phyloP scores from a whole-genome alignment of 2,888 invertebrate species.

The Phyllotreta cruciferae region DNA sequence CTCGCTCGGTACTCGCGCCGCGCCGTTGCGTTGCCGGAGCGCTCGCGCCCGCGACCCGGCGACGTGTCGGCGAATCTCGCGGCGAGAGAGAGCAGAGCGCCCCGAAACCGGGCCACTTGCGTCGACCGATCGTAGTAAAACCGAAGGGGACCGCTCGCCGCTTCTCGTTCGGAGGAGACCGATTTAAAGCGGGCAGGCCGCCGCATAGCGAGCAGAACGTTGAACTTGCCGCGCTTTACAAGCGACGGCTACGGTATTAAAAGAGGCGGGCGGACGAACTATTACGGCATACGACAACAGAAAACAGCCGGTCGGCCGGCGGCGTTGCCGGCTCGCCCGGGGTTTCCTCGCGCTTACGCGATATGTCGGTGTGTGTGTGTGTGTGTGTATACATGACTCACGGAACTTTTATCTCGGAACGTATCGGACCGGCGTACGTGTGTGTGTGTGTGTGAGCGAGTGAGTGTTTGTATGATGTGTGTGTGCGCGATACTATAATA shows the following conservation, averaged over 20 bases:
- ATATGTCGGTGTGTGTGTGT: background rate
- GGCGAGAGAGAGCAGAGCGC: constrained; percentile 37
- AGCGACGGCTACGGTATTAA: constrained; percentile 33
- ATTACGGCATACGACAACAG: constrained; percentile 45
- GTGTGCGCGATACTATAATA: too few species aligned
- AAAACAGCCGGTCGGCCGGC: constrained; percentile 44
- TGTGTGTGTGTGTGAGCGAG: too few species aligned
- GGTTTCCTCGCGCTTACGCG: constrained; percentile 31
- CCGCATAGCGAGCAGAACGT: constrained; percentile 55
- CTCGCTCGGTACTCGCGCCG: too few species aligned
- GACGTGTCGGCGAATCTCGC: constrained; percentile 15
- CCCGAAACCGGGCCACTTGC: constrained; percentile 50
- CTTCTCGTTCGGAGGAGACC: constrained; percentile 37
- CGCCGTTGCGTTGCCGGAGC: too few species aligned
- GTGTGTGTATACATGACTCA: background rate
- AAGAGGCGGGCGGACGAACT: constrained; percentile 38
- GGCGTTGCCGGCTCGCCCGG: constrained; percentile 37
- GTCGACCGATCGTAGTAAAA: constrained; percentile 19
- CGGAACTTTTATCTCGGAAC: too few species aligned
- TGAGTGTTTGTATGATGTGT: too few species aligned
- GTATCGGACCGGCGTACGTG: too few species aligned
- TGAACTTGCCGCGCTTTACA: constrained; percentile 50
- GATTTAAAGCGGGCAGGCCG: constrained; percentile 48
- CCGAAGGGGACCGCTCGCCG: constrained; percentile 34
- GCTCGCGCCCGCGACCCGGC: constrained; percentile 26